phyloP scores from a whole-genome alignment of 2,797 vertebrate genomes.

The Siniperca obscura region DNA sequence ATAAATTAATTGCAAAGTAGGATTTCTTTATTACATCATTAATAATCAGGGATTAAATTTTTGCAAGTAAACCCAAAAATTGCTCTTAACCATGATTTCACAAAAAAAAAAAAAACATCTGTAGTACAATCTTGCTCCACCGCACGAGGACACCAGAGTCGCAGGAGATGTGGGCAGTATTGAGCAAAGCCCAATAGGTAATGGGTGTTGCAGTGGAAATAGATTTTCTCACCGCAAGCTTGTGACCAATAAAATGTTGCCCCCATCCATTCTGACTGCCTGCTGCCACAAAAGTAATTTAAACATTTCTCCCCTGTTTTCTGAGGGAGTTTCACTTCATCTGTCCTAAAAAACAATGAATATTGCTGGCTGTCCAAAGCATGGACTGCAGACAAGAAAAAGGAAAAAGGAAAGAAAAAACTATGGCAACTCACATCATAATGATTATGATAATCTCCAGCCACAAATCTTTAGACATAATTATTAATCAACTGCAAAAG shows the following conservation, averaged over 20 bases:
- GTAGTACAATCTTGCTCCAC: neutral
- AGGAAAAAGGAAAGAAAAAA: neutral
- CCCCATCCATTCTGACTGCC: conserved; percentile 28
- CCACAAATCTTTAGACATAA: neutral
- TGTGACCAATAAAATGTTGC: conserved; percentile 22
- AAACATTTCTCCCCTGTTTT: conserved; percentile 22
- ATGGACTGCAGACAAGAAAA: neutral
- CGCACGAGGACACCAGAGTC: conserved; percentile 38
- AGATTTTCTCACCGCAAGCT: conserved; percentile 41
- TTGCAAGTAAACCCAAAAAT: neutral
- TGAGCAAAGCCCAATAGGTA: conserved; percentile 30
- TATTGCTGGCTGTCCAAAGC: neutral
- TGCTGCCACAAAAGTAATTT: conserved; percentile 43
- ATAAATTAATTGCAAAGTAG: neutral
- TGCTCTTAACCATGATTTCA: neutral
- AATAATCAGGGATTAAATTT: neutral
- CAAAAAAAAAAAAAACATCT: conserved; percentile 2
- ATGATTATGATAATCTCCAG: neutral
- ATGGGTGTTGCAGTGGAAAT: conserved; percentile 48
- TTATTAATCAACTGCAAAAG: conserved; percentile 21
- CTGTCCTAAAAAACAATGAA: conserved; percentile 4
- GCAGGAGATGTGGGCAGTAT: conserved; percentile 13
- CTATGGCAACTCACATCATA: neutral
- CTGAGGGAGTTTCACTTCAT: neutral
- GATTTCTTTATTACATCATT: neutral